phyloP scores from a whole-genome alignment of 2,888 invertebrate genomes.

The Protodeltote pygarga region DNA sequence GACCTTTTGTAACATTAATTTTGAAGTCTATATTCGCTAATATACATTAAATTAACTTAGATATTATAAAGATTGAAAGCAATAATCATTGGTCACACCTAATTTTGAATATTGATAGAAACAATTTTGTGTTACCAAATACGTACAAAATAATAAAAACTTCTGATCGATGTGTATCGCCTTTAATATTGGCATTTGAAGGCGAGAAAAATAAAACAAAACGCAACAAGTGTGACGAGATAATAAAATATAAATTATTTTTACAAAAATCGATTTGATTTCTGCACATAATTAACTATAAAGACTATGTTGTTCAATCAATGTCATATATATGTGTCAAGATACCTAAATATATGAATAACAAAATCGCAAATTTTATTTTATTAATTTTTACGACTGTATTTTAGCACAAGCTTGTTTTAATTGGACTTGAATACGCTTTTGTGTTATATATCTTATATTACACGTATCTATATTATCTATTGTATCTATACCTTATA shows the following conservation, averaged over 20 bases:
- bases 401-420: neutral
- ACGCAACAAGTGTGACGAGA: slow-evolving; percentile 15
- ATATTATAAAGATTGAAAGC: slow-evolving; percentile 7
- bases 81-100: slow-evolving; percentile 18
- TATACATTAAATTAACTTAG: slow-evolving; percentile 2
- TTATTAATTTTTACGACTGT: neutral
- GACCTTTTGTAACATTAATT: too few relatives aligned
- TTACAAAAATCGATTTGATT: slow-evolving; percentile 35
- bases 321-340: slow-evolving; percentile 19
- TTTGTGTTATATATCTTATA: too few relatives aligned
- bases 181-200: slow-evolving; percentile 26
- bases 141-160: slow-evolving; percentile 7
- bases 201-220: slow-evolving; percentile 34
- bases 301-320: slow-evolving; percentile 34
- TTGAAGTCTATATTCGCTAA: too few relatives aligned
- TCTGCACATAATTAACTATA: slow-evolving; percentile 25
- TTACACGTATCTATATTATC: too few relatives aligned
- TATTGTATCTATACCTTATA: too few relatives aligned
- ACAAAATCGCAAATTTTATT: slow-evolving; percentile 2
- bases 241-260: slow-evolving; percentile 42
- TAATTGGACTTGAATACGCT: neutral
- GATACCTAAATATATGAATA: slow-evolving; percentile 3
- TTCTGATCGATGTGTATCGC: slow-evolving; percentile 9
- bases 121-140: slow-evolving; percentile 6
- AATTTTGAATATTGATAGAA: slow-evolving; percentile 13